Evolutionary conservation across 2,113 vertebrate genomes (phyloP).

Genomic region (Meriones unguiculatus): DNA sequence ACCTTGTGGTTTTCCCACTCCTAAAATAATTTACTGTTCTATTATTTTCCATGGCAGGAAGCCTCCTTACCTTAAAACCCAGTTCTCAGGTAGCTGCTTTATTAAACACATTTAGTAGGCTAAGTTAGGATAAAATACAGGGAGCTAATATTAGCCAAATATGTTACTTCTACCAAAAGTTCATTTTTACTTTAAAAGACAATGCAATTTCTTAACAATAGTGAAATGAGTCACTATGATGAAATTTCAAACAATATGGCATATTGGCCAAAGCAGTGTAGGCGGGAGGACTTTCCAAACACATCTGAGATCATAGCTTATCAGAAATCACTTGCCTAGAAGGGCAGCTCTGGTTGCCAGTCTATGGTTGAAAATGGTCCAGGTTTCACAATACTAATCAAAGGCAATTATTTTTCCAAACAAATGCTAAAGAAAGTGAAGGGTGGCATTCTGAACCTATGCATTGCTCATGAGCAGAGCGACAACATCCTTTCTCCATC

Average conservation of each 20-base stretch:
- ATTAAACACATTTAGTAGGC: conserved; percentile 38
- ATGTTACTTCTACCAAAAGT: conserved; percentile 13
- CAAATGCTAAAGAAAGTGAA: not conserved
- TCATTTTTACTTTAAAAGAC: conserved; percentile 41
- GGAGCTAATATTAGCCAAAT: conserved; percentile 19
- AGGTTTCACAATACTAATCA: not conserved
- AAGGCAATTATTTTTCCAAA: conserved; percentile 17
- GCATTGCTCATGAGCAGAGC: not conserved
- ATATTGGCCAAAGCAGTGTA: not conserved
- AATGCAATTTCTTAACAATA: conserved; percentile 17
- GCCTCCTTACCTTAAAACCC: not conserved
- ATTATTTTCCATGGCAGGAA: not conserved
- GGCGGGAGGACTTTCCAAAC: not conserved
- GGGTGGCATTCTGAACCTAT: not conserved
- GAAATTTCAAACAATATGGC: not conserved
- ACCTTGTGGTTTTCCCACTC: not conserved
- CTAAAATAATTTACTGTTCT: not conserved
- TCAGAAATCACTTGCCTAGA: not conserved
- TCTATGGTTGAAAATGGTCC: not conserved
- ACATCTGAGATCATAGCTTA: not conserved
- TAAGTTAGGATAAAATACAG: not conserved
- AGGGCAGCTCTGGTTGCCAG: not conserved
- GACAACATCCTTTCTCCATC: not conserved
- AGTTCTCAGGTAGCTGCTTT: not conserved
- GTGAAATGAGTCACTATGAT: conserved; percentile 13